Evolutionary conservation across 2,113 vertebrate species (phyloP).

Genomic region (Planiliza haematocheilus): DNA sequence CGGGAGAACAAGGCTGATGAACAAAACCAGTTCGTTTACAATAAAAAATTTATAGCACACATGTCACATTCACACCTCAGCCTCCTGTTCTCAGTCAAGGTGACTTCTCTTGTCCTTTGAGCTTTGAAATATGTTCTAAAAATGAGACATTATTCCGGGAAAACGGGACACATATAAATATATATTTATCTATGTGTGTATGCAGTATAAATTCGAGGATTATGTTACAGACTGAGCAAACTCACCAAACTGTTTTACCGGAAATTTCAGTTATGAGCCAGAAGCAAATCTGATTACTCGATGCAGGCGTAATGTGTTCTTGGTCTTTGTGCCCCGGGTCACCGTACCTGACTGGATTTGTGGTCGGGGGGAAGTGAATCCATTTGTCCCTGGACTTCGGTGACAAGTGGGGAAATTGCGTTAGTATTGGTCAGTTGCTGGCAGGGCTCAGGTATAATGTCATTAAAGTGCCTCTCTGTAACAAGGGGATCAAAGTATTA

Average conservation of each 20-base stretch:
- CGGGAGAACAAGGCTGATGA: neutral
- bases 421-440: slow-evolving; percentile 75
- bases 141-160: slow-evolving; percentile 52
- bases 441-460: slow-evolving; percentile 42
- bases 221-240: slow-evolving; percentile 62
- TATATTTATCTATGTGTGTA: slow-evolving; percentile 11
- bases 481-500: neutral
- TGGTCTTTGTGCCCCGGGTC: slow-evolving; percentile 39
- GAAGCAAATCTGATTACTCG: slow-evolving; percentile 71
- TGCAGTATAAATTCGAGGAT: slow-evolving; percentile 46
- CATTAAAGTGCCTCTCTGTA: slow-evolving; percentile 21
- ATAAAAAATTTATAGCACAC: neutral
- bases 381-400: slow-evolving; percentile 69
- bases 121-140: slow-evolving; percentile 20
- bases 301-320: slow-evolving; percentile 52
- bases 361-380: slow-evolving; percentile 38
- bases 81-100: slow-evolving; percentile 6
- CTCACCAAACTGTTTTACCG: slow-evolving; percentile 62
- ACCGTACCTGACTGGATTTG: slow-evolving; percentile 55
- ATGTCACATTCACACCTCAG: neutral
- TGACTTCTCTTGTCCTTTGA: neutral
- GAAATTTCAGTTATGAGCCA: slow-evolving; percentile 67
- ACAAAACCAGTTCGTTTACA: neutral
- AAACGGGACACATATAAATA: slow-evolving; percentile 15
- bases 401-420: slow-evolving; percentile 64